phyloP scores from a whole-genome alignment of 2,888 invertebrate species.

The Sinodicranocentrus sp. region DNA sequence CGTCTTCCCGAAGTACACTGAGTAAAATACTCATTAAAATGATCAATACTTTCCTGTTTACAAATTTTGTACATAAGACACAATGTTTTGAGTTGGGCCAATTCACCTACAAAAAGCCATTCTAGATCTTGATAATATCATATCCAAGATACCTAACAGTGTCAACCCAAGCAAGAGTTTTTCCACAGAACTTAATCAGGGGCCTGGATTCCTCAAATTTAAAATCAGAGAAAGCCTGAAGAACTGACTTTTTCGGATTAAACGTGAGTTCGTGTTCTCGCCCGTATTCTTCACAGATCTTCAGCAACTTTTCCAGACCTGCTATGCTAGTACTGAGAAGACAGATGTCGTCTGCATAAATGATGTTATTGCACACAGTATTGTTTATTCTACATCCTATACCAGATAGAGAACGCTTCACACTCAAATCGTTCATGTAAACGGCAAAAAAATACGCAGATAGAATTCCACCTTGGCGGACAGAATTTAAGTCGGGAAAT shows the following conservation, averaged over 20 bases:
- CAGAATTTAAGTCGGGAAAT: conserved; percentile 11
- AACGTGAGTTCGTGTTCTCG: neutral
- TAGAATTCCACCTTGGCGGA: conserved; percentile 25
- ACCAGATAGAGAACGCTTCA: neutral
- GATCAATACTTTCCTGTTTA: too few relatives aligned
- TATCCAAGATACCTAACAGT: neutral
- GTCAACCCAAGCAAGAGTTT: neutral
- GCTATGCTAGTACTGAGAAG: neutral
- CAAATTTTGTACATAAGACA: too few relatives aligned
- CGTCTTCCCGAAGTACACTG: neutral
- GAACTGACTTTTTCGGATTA: conserved; percentile 5
- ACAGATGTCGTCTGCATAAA: conserved; percentile 25
- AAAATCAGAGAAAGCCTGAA: neutral
- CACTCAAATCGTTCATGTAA: conserved; percentile 1
- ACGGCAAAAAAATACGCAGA: conserved; percentile 30
- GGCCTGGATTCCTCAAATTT: neutral
- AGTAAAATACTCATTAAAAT: too few relatives aligned
- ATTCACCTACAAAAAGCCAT: too few relatives aligned
- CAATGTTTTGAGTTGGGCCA: too few relatives aligned
- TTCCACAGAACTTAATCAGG: neutral
- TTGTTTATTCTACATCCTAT: conserved; percentile 1
- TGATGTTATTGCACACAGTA: neutral
- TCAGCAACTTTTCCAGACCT: neutral
- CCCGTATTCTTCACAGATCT: neutral
- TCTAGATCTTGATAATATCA: too few relatives aligned